Conservation (phyloP, 2,797 vertebrate genomes). For the Capromys pilorides region DNA sequence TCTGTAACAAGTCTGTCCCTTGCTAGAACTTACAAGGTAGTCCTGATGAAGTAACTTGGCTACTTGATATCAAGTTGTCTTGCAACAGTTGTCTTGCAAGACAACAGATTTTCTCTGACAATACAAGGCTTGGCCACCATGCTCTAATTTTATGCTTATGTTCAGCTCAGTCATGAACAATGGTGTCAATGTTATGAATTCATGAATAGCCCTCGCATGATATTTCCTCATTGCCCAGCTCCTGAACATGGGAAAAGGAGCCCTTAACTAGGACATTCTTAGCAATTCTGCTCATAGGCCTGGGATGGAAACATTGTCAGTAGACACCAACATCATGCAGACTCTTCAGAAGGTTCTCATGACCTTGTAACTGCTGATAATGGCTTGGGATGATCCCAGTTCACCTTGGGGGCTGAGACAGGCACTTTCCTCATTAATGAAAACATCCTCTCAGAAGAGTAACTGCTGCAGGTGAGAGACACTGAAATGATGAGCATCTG, state of each 20-base stretch:
- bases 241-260: slow-evolving; percentile 76
- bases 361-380: slow-evolving; percentile 72
- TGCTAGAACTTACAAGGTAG: slow-evolving; percentile 17
- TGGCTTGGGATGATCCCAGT: slow-evolving; percentile 66
- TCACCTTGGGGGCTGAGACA: background rate
- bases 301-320: slow-evolving; percentile 58
- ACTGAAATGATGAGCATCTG: rapidly evolving
- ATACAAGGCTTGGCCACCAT: slow-evolving; percentile 55
- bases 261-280: slow-evolving; percentile 74
- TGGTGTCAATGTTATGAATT: slow-evolving; percentile 79
- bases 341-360: slow-evolving; percentile 80
- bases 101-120: slow-evolving; percentile 48
- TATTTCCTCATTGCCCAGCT: slow-evolving; percentile 70
- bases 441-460: background rate
- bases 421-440: slow-evolving; percentile 26
- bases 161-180: slow-evolving; percentile 69
- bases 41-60: slow-evolving; percentile 9
- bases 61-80: background rate
- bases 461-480: background rate
- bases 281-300: slow-evolving; percentile 75
- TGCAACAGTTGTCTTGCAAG: rapidly evolving
- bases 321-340: slow-evolving; percentile 67
- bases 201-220: slow-evolving; percentile 76
- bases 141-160: slow-evolving; percentile 62
- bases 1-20: background rate